phyloP scores from a whole-genome alignment of 2,113 vertebrate species.

The Oryzias celebensis region DNA sequence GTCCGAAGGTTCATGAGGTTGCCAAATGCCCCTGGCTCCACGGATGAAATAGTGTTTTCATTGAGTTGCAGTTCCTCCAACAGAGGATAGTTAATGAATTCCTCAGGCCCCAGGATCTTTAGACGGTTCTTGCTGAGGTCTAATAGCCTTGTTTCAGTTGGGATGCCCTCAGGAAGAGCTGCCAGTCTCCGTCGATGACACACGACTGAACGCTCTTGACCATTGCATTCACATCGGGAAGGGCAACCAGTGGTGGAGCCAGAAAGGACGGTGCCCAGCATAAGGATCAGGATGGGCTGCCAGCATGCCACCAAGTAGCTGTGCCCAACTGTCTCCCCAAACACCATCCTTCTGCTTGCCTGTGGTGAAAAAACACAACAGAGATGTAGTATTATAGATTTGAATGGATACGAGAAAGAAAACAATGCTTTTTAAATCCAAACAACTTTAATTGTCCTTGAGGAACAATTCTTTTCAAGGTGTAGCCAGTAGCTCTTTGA shows the following conservation, averaged over 20 bases:
- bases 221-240: conserved; percentile 93
- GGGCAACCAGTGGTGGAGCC: conserved; percentile 95
- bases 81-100: conserved; percentile 93
- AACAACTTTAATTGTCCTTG: no score
- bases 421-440: no score
- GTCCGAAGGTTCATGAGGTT: conserved; percentile 93
- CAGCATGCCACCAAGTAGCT: conserved; percentile 97
- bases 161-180: conserved; percentile 91
- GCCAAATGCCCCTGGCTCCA: conserved; percentile 95
- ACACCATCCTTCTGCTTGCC: conserved; percentile 96
- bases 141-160: conserved; percentile 89
- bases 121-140: conserved; percentile 98
- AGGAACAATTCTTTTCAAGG: no score
- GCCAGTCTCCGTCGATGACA: conserved; percentile 92
- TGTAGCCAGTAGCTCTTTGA: no score
- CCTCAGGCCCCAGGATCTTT: conserved; percentile 91
- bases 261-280: conserved; percentile 93
- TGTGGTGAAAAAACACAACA: conserved; percentile 65
- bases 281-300: conserved; percentile 97
- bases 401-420: no score
- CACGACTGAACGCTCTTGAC: conserved; percentile 92
- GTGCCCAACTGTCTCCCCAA: conserved; percentile 86
- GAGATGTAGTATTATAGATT: no score
- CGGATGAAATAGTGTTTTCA: conserved; percentile 90
- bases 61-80: conserved; percentile 96